Evolutionary conservation across 35 echinoderm and acorn worm species (phyloP), one percentile per base, ranked within the genome.

Genomic region (Amphiura filiformis): DNA sequence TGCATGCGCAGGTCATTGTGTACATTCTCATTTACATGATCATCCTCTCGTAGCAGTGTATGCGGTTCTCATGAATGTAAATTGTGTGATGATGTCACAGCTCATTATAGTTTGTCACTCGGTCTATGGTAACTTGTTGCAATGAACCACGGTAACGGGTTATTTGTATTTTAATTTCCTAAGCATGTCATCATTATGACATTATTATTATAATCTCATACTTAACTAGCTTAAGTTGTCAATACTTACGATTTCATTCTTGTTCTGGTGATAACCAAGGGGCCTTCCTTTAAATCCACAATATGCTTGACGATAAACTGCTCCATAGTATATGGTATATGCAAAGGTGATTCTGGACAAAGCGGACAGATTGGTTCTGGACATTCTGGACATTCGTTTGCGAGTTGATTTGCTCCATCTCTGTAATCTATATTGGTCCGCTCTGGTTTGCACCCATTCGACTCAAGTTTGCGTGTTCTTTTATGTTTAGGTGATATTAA

Each of bases 191-290:
- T 52, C 20, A 11, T 20, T 52, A 20, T 7, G 44, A 11, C 7
- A 52, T 7, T 20, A 7, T 11, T 52, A 7, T 11, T 20, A 52
- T 52, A 52, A 52, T 11, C 20, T 37, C 37, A 39, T 75, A 36
- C 31, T 33, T 5, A 41, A 18, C 42, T 22, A 44, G 52, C 33
- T 39, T 32, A 31, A 79, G 31, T 64, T 13, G 2, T 0, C 36
- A 31, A 3, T 36, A 78, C 83, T 87, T 86, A 94, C 92, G 88
- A 85, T 87, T 90, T 94, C 39, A 90, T 82, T 34, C 78, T 84
- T 36, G 88, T 90, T 61, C 80, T 90, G 36, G 78, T 84, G 39
- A 94, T 41, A 37, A 94, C 77, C 38, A 94, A 36, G n/a, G 92
- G 82, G 36, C 82, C 77, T 18, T 86, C 78, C 37, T 76, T 86